Base-by-base conservation (phyloP, 2,888 invertebrate species). In the Phyto melanocephala region DNA sequence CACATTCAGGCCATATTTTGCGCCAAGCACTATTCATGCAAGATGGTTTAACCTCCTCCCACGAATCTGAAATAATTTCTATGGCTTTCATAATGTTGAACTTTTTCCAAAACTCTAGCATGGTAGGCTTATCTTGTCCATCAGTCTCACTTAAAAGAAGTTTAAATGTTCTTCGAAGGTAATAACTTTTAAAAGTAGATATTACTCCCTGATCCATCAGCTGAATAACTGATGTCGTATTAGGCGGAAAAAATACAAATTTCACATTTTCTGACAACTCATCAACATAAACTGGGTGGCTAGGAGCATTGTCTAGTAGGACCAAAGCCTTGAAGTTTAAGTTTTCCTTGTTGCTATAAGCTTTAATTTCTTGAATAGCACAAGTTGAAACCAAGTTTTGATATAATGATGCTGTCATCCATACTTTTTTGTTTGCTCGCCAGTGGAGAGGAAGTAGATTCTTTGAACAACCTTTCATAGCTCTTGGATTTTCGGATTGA, bases 401-500 rank as follows among this genome's bases (percentile, higher is more conserved):
- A 52, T 22, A 11, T 65, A 88, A 72, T 35, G 60, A 35, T 70
- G 70, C 54, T 50, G 87, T 88, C 85, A n/a, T n/a, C n/a, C n/a
- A n/a, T n/a, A n/a, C n/a, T n/a, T n/a, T n/a, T n/a, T n/a, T n/a
- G n/a, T n/a, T n/a, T n/a, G n/a, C n/a, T n/a, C 88, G 33, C 58
- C 35, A 58, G 45, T 62, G 67, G 67, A 77, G 67, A 62, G 71
- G 71, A 71, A 89, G 84, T 67, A 83, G 67, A 45, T 84, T 72
- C 81, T 89, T 89, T 56, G 80, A 82, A 58, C 81, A 75, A 63
- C 86, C 85, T 84, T 88, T 88, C 47, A 89, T 54, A 68, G 86
- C 85, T 78, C 86, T n/a, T n/a, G n/a, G n/a, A n/a, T n/a, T n/a
- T n/a, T n/a, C n/a, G n/a, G n/a, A n/a, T n/a, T n/a, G n/a, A 87